Conservation (phyloP, 2,888 invertebrate genomes). For the Heliconius ismenius region DNA sequence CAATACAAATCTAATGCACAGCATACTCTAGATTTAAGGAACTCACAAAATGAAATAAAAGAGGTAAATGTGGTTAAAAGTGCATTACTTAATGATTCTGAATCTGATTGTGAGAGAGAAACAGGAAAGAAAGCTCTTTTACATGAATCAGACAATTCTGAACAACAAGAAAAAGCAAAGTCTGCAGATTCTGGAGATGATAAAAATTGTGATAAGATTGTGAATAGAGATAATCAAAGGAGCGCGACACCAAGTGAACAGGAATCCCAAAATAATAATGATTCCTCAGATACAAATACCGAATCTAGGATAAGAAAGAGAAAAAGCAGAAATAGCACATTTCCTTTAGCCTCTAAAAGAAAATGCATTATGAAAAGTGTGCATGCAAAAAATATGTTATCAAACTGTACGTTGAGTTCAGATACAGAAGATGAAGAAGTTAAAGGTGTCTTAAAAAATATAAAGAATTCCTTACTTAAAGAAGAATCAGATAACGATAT, state of each 20-base stretch:
- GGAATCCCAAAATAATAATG: conserved; percentile 30
- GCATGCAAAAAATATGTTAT: conserved; percentile 65
- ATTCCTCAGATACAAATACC: conserved; percentile 50
- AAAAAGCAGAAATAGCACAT: conserved; percentile 45
- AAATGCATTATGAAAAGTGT: conserved; percentile 64
- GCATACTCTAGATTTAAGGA: conserved; percentile 33
- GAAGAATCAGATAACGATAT: conserved; percentile 53
- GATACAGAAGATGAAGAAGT: conserved; percentile 67
- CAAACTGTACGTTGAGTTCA: conserved; percentile 67
- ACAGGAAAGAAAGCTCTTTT: conserved; percentile 42
- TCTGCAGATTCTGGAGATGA: conserved; percentile 28
- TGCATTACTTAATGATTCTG: conserved; percentile 52
- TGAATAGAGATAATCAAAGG: not conserved
- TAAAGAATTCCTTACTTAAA: conserved; percentile 57
- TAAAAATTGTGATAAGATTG: conserved; percentile 24
- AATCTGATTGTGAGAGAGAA: conserved; percentile 44
- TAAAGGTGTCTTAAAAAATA: conserved; percentile 53
- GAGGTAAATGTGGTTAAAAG: conserved; percentile 42
- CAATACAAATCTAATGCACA: conserved; percentile 12
- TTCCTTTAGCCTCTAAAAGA: conserved; percentile 53
- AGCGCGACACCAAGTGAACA: conserved; percentile 29
- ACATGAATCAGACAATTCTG: conserved; percentile 48
- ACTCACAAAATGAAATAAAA: conserved; percentile 32
- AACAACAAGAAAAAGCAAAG: conserved; percentile 31
- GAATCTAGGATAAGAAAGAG: conserved; percentile 46